Conservation (phyloP, 2,113 vertebrate species). For the Centropus unirufus region DNA sequence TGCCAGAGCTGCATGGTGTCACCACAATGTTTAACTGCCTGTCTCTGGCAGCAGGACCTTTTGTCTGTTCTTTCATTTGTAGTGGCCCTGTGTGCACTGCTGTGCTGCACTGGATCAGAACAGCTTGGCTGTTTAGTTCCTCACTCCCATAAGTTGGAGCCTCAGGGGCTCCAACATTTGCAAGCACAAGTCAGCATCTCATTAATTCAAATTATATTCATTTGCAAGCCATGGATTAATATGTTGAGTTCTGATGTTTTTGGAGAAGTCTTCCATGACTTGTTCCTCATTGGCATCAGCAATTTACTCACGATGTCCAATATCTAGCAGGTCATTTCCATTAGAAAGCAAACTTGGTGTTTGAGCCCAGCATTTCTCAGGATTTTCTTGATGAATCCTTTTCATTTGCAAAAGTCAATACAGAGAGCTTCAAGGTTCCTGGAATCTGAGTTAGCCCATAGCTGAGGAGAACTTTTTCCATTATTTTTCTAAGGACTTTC, state of each 20-base stretch:
- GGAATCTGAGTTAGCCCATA: not conserved
- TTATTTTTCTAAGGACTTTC: not conserved
- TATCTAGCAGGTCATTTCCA: not conserved
- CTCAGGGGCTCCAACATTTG: not conserved
- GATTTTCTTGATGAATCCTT: not conserved
- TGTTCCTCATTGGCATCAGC: not conserved
- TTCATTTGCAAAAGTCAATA: not conserved
- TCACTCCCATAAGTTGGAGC: not conserved
- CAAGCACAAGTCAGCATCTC: not conserved
- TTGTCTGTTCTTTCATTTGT: not conserved
- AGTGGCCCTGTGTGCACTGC: not conserved
- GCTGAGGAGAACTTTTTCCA: not conserved
- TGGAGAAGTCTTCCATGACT: not conserved
- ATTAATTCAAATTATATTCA: not conserved
- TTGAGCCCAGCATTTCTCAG: not conserved
- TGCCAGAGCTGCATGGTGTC: not conserved
- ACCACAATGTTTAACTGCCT: not conserved
- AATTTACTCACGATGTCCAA: not conserved
- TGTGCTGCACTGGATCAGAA: not conserved
- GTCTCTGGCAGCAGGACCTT: not conserved
- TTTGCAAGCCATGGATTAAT: slow-evolving; percentile 10
- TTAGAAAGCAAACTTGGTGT: not conserved
- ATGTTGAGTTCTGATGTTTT: not conserved
- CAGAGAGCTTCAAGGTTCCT: not conserved
- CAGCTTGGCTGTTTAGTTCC: not conserved